A percentile compares a stretch with the other conserved stretches of the same genome.
Evolutionary conservation across 2,113 vertebrate species (phyloP).

Genomic region (Pituophis catenifer): DNA sequence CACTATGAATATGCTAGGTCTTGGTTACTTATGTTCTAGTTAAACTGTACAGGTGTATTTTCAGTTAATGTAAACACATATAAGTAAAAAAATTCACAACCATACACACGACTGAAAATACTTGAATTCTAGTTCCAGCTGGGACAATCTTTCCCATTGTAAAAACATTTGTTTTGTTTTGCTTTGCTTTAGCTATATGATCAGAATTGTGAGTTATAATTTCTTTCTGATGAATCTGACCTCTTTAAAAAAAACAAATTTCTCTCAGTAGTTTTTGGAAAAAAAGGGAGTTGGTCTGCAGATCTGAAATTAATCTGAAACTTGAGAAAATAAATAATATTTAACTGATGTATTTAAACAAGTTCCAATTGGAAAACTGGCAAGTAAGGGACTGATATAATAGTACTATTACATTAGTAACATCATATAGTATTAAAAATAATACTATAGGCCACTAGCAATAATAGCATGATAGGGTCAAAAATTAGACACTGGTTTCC

Average conservation of each 20-base stretch:
- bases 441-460: no score
- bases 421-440: no score
- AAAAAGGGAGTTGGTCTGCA: not conserved
- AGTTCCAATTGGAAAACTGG: not conserved
- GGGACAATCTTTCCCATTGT: not conserved
- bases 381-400: not conserved
- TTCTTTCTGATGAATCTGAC: not conserved
- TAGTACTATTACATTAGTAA: not conserved
- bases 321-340: not conserved
- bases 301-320: not conserved
- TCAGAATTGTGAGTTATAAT: not conserved
- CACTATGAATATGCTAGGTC: not conserved
- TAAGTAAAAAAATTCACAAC: not conserved
- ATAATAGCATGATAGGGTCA: no score
- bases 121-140: not conserved
- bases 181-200: not conserved
- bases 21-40: not conserved
- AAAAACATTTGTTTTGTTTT: not conserved
- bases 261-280: not conserved
- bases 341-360: not conserved
- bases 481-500: not conserved
- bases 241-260: not conserved
- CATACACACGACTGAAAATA: not conserved
- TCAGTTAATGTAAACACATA: not conserved
- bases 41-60: not conserved